Conservation (phyloP, 2,888 invertebrate genomes). For the Aproaerema taeniolella region DNA sequence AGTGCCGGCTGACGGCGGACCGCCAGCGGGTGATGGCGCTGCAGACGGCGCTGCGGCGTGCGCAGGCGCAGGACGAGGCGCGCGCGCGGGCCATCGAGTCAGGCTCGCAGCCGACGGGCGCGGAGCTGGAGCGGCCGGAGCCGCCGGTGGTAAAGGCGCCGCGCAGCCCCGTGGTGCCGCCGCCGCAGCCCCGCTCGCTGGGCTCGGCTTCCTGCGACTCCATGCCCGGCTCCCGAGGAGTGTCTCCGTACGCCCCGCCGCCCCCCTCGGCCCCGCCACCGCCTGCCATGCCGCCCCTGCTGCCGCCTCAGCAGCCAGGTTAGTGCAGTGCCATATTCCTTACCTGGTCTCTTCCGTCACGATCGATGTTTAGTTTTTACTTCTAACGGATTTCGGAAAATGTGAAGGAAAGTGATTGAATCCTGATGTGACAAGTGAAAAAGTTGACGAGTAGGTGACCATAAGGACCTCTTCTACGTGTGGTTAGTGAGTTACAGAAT, state of each 20-base stretch:
- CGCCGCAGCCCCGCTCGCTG: conserved; percentile 47
- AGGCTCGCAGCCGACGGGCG: conserved; percentile 54
- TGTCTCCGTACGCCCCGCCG: conserved; percentile 59
- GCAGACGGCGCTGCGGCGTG: conserved; percentile 89
- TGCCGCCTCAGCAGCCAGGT: conserved; percentile 69
- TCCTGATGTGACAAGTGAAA: no score
- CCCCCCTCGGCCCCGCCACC: conserved; percentile 78
- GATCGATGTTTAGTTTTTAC: no score
- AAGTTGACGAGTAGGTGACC: no score
- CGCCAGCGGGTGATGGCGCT: conserved; percentile 93
- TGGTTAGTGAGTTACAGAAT: no score
- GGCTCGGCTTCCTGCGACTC: conserved; percentile 65
- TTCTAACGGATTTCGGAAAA: no score
- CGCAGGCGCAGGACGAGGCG: conserved; percentile 91
- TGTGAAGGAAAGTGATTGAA: no score
- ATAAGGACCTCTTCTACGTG: no score
- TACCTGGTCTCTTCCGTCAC: not conserved
- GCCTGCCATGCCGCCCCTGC: conserved; percentile 68
- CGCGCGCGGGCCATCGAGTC: conserved; percentile 65
- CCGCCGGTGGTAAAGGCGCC: conserved; percentile 66
- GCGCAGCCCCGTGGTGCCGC: conserved; percentile 47
- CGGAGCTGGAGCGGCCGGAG: conserved; percentile 68
- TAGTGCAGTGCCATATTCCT: no score
- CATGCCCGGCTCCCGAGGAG: conserved; percentile 60
- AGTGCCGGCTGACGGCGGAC: conserved; percentile 91